Evolutionary conservation across 2,888 invertebrate genomes (phyloP), one percentile per base, ranked within the genome.

Genomic region (Caenorhabditis macrosperma): DNA sequence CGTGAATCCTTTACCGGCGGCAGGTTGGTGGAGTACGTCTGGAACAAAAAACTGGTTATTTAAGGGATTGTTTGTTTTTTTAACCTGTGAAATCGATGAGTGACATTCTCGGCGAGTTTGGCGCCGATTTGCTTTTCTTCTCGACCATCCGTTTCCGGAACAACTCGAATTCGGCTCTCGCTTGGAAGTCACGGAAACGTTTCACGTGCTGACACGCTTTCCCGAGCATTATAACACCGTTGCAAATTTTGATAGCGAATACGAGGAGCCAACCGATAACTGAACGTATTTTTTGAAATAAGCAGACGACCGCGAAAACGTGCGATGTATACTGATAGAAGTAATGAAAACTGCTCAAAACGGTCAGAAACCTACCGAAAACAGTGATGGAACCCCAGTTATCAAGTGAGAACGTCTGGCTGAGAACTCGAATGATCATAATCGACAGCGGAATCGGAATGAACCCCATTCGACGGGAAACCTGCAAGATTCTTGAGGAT

Each of bases 381-480:
- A 83, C 57, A 2, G 50, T 0, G 0, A 78, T 50, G 44, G 67
- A 78, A 4, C 82, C 38, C 24, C 67, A 44, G 57, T 82, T 85
- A 46, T 72, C 80, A 52, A 90, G 76, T 17, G 94, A 93, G 57
- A 97, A 93, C 0, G 95, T 95, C 86, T 95, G 95, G 12, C 94
- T 94, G 24, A 97, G 92, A 0, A 98, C 95, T 82, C 96, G 94
- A 1, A 95, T 94, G 86, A 97, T 94, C 17, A 99, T 95, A 10
- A 97, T 96, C 0, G 95, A 95, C 46, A 99, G 92, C 0, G 99
- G 99, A 86, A 99, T 93, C 0, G 99, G 97, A 89, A 98, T 97
- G 91, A 99, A 97, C 0, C 97, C 98, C 96, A 99, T 97, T 72
- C 98, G 93, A 6, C 98, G 93, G 0, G 97, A 97, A 5, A 99